These are phyloP conservation scores for Raja brachyura DNA, from an alignment of 2,113 vertebrate genomes.

Conservation along the genomic window DNA sequence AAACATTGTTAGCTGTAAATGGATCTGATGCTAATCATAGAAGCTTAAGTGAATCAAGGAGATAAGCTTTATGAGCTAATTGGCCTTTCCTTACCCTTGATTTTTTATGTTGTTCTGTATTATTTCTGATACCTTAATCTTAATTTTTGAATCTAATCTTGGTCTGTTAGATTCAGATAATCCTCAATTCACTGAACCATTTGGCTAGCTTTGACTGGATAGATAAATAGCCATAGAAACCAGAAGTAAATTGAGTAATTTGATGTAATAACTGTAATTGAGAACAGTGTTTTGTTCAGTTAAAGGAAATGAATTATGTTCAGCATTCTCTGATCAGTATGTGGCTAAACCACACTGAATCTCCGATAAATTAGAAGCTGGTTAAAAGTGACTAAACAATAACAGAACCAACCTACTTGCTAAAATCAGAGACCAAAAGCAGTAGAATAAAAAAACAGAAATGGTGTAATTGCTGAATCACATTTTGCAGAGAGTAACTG, in stretches of 20 bases:
- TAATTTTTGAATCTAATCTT: neutral
- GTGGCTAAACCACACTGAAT: neutral
- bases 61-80: neutral
- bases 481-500: too few relatives aligned
- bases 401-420: too few relatives aligned
- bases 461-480: too few relatives aligned
- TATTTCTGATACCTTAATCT: conserved; percentile 10
- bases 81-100: neutral
- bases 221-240: conserved; percentile 4
- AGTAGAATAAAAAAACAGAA: neutral
- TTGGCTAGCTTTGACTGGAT: neutral
- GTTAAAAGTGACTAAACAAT: neutral
- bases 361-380: neutral
- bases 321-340: neutral
- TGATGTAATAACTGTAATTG: conserved; percentile 8
- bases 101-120: neutral
- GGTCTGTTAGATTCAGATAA: neutral
- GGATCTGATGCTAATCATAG: neutral
- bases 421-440: neutral
- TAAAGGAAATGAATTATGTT: neutral
- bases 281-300: neutral
- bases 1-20: neutral
- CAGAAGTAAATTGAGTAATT: neutral
- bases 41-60: neutral
- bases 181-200: neutral